phyloP scores from a whole-genome alignment of 2,113 vertebrate genomes.

The Corynorhinus townsendii region DNA sequence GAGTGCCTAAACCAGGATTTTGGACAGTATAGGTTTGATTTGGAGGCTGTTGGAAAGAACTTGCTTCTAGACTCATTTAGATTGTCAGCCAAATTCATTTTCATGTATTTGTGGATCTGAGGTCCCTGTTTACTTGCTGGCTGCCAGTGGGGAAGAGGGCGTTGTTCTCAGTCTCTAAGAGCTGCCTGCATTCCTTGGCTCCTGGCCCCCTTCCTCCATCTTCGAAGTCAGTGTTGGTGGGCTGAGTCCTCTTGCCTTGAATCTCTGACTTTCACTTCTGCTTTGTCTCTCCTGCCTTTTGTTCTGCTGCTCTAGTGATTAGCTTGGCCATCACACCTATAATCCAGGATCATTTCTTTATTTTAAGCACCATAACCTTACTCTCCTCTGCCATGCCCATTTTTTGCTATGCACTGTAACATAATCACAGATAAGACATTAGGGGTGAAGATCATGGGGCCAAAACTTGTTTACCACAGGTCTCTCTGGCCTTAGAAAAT shows the following conservation, averaged over 20 bases:
- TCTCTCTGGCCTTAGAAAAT: not conserved
- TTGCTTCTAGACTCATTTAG: not conserved
- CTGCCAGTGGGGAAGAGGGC: not conserved
- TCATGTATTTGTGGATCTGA: no score
- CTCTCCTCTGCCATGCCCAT: not conserved
- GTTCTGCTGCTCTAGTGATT: not conserved
- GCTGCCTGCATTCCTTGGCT: not conserved
- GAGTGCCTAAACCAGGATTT: not conserved
- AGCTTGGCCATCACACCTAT: not conserved
- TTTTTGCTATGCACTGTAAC: not conserved
- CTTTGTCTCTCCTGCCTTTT: not conserved
- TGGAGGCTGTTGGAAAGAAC: not conserved
- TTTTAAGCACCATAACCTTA: not conserved
- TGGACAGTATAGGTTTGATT: not conserved
- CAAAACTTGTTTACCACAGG: not conserved
- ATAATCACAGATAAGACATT: not conserved
- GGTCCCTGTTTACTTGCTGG: not conserved
- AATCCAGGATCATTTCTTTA: not conserved
- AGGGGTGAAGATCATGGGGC: not conserved
- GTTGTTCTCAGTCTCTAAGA: not conserved
- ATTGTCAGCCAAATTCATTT: no score
- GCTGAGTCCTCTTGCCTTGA: not conserved
- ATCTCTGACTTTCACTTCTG: not conserved
- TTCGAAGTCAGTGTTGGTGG: not conserved
- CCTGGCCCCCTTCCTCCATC: not conserved